Evolutionary conservation across 2,888 invertebrate genomes (phyloP).

Genomic region (Cephonodes hylas): DNA sequence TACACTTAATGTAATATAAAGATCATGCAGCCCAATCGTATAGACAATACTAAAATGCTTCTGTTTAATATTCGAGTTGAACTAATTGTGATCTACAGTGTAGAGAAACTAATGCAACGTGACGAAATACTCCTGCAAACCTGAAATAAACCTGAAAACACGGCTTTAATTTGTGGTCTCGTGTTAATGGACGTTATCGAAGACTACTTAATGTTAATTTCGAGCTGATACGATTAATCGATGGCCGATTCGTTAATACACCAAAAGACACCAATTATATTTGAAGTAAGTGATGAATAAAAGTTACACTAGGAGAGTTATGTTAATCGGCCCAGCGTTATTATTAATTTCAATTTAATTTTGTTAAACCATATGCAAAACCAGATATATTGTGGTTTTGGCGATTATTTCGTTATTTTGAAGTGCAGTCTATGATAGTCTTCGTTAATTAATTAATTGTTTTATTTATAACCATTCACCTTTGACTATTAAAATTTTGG

Average conservation of each 20-base stretch:
- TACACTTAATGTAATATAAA: constrained; percentile 38
- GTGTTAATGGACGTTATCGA: constrained; percentile 74
- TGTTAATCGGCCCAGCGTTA: constrained; percentile 69
- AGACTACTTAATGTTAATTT: constrained; percentile 73
- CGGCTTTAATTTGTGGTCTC: constrained; percentile 77
- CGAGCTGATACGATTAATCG: constrained; percentile 56
- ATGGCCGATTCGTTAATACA: constrained; percentile 70
- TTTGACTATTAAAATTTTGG: constrained; percentile 26
- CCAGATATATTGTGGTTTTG: constrained; percentile 69
- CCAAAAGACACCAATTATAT: constrained; percentile 67
- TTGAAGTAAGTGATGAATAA: constrained; percentile 50
- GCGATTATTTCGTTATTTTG: constrained; percentile 30
- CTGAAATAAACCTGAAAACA: constrained; percentile 69
- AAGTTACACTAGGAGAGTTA: constrained; percentile 42
- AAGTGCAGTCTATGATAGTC: constrained; percentile 18
- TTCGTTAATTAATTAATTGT: constrained; percentile 24
- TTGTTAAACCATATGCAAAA: constrained; percentile 44
- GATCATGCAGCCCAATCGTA: constrained; percentile 43
- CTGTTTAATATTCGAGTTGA: background rate
- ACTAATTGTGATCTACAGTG: constrained; percentile 6
- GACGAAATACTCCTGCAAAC: constrained; percentile 59
- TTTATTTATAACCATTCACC: constrained; percentile 61
- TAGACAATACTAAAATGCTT: constrained; percentile 21
- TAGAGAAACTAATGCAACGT: constrained; percentile 38
- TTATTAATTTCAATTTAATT: constrained; percentile 46